Conservation (phyloP, 2,797 vertebrate genomes). For the Phylloscopus collybita region DNA sequence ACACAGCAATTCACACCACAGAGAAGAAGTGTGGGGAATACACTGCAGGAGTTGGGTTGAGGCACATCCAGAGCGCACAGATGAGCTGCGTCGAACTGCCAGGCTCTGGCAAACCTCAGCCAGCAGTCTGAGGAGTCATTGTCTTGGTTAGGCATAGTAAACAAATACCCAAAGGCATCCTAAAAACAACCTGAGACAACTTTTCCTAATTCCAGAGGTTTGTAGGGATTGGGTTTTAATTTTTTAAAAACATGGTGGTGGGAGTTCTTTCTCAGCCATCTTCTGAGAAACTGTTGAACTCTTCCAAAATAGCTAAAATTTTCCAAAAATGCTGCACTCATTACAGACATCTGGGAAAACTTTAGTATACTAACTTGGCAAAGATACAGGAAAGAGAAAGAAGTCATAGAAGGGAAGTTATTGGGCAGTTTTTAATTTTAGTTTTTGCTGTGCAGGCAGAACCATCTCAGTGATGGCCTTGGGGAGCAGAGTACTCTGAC, state of each 20-base stretch:
- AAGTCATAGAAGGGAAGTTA: neutral
- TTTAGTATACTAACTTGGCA: constrained; percentile 12
- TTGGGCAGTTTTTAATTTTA: neutral
- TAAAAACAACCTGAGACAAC: neutral
- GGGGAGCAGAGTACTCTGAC: neutral
- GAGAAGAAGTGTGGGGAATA: neutral
- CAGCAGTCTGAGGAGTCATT: neutral
- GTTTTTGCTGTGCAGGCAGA: neutral
- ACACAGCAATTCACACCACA: neutral
- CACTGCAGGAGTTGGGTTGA: neutral
- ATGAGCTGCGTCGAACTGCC: rapidly evolving
- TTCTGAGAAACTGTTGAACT: neutral
- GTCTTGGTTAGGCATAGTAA: neutral
- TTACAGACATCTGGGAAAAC: constrained; percentile 25
- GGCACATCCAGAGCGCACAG: neutral
- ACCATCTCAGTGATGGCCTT: neutral
- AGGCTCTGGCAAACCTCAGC: neutral
- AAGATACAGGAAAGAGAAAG: neutral
- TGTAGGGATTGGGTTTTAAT: neutral
- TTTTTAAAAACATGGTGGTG: neutral
- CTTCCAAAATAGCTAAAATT: constrained; percentile 4
- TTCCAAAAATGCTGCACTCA: neutral
- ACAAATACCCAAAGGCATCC: neutral
- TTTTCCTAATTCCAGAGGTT: neutral
- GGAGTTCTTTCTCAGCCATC: neutral